A percentile compares a stretch with the other conserved stretches of the same genome.
phyloP scores from a whole-genome alignment of 1,140 invertebrate species.

The Arion vulgaris region DNA sequence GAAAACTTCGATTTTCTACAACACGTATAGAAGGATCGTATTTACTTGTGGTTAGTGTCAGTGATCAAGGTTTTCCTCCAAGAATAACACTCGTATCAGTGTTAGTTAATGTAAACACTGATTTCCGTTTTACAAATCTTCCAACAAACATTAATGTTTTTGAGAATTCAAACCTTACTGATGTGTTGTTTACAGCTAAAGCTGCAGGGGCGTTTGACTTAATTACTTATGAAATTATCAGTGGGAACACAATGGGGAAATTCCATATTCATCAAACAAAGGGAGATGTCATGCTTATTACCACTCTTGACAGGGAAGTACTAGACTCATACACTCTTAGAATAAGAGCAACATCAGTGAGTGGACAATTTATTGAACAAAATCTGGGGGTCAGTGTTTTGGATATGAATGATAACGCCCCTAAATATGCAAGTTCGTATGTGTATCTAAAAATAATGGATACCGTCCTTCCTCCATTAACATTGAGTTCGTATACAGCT shows the following conservation, averaged over 20 bases:
- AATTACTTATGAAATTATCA: slow-evolving; percentile 17
- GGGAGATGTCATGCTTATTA: slow-evolving; percentile 89
- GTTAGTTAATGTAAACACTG: background rate
- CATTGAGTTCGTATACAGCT: slow-evolving; percentile 85
- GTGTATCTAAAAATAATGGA: slow-evolving; percentile 77
- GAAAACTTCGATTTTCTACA: background rate
- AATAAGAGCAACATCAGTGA: slow-evolving; percentile 79
- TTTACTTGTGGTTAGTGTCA: slow-evolving; percentile 3
- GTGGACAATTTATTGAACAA: slow-evolving; percentile 57
- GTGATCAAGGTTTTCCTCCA: slow-evolving; percentile 8
- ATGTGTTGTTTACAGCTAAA: background rate
- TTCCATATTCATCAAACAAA: slow-evolving; percentile 82
- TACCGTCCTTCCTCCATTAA: slow-evolving; percentile 80
- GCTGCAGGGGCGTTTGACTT: slow-evolving; percentile 21
- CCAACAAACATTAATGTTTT: background rate
- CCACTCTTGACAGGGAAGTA: slow-evolving; percentile 91
- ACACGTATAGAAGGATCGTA: background rate
- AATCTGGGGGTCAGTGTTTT: slow-evolving; percentile 75
- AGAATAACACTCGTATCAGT: slow-evolving; percentile 11
- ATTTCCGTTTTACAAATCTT: slow-evolving; percentile 1
- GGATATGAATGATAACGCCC: slow-evolving; percentile 77
- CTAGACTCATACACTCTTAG: slow-evolving; percentile 87
- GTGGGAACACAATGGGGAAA: slow-evolving; percentile 78
- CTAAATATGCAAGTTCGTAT: slow-evolving; percentile 49
- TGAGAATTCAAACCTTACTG: slow-evolving; percentile 7